Evolutionary conservation across 2,888 invertebrate species (phyloP), one percentile per base, ranked within the genome.

Genomic region (Anoncus sp.): DNA sequence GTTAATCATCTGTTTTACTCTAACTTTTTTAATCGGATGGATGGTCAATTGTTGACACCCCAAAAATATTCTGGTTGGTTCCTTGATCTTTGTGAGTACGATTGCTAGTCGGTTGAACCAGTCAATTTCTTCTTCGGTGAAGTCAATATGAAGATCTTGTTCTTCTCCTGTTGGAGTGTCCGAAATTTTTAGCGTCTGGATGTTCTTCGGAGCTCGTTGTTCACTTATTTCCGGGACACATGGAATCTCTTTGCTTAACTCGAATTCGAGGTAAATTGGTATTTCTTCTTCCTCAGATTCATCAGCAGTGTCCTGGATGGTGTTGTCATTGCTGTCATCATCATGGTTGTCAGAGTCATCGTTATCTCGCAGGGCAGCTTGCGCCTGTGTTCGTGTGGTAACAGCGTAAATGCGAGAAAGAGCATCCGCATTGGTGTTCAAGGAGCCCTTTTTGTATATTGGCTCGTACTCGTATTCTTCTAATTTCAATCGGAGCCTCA

Each of bases 401-500:
- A 70, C 60, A 18, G 70, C 49, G n/a, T 49, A 59, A 12, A 69
- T 57, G 1, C 57, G 47, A 14, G 47, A 69, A 4, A 45, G 69
- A 18, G 78, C 73, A 10, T 75, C 73, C 1, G 79, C 78, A 7
- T 80, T 75, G 0, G 66, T 73, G n/a, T 77, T 80, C 1, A 47
- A 22, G 31, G 69, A 65, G 5, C 75, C 75, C 5, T 51, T 62
- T n/a, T 75, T 77, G 4, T 77, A 69, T 0, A 71, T 16, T 10
- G 72, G 63, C 43, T 77, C 75, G 22, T 78, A 80, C 0, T 75
- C 77, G 35, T 80, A 80, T 18, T 80, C 69, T 18, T 66, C 12
- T 0, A 78, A 10, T 43, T 72, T 80, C 16, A 78, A 6, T n/a
- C 75, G 45, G 35, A 77, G 72, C 14, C 69, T n/a, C 69, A 75